Percentiles rank a stretch among this genome's conserved stretches.
Conservation (phyloP, 2,888 invertebrate species). For the Brachylomia viminalis region DNA sequence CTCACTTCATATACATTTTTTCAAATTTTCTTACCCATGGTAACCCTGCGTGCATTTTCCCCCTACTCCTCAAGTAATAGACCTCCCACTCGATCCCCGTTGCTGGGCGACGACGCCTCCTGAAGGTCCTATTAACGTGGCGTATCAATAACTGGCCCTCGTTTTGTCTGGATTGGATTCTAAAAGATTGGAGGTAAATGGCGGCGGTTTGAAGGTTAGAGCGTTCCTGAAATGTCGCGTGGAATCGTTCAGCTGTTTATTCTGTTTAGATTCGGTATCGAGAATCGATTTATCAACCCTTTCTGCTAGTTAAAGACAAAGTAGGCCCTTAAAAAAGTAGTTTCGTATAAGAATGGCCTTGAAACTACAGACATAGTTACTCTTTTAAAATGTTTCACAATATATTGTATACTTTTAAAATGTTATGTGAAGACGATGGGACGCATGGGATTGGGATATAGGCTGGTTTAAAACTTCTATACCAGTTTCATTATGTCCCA, state of each 20-base stretch:
- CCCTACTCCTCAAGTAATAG: conserved; percentile 25
- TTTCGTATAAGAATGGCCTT: not conserved
- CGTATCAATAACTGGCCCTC: conserved; percentile 48
- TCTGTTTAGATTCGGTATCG: conserved; percentile 3
- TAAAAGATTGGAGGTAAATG: conserved; percentile 52
- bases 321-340: not conserved
- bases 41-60: conserved; percentile 31
- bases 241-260: conserved; percentile 19
- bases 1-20: not conserved
- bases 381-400: not conserved
- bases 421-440: not conserved
- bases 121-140: conserved; percentile 45
- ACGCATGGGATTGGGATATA: not conserved
- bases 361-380: not conserved
- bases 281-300: conserved; percentile 1
- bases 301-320: not conserved
- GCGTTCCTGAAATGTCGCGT: conserved; percentile 15
- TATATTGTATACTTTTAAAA: not conserved
- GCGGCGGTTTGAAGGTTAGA: conserved; percentile 16
- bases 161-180: conserved; percentile 58
- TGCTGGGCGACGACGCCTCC: conserved; percentile 42
- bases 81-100: conserved; percentile 38
- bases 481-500: not conserved
- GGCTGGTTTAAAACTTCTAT: not conserved
- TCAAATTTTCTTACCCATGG: not conserved